phyloP scores from a whole-genome alignment of 2,113 vertebrate species.

The Saccopteryx bilineata region DNA sequence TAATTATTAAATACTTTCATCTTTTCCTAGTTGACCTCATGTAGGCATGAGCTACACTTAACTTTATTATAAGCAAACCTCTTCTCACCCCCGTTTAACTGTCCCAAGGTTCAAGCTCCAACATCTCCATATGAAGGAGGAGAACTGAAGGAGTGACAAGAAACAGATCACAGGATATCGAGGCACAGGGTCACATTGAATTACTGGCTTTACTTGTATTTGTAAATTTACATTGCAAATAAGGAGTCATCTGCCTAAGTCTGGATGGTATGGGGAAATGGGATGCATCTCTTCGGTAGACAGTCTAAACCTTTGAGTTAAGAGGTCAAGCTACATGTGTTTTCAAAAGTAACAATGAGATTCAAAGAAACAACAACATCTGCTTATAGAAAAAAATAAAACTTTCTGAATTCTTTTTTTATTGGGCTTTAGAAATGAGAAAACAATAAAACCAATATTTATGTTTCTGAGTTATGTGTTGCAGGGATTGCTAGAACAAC shows the following conservation, averaged over 20 bases:
- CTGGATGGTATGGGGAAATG: not conserved
- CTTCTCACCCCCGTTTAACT: not conserved
- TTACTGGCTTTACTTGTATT: not conserved
- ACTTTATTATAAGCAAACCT: slow-evolving; percentile 11
- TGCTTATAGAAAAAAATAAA: slow-evolving; percentile 54
- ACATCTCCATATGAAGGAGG: not conserved
- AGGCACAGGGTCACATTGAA: not conserved
- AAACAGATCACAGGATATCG: not conserved
- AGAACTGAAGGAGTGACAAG: not conserved
- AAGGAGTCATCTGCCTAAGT: not conserved
- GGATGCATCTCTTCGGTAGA: not conserved
- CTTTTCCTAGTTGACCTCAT: slow-evolving; percentile 37
- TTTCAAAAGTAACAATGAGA: slow-evolving; percentile 43
- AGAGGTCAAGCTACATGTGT: not conserved
- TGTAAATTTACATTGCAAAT: slow-evolving; percentile 5
- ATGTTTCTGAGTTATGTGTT: not conserved
- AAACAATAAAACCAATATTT: slow-evolving; percentile 52
- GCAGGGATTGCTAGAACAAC: slow-evolving; percentile 20
- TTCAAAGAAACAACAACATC: slow-evolving; percentile 9
- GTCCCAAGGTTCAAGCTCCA: not conserved
- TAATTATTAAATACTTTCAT: slow-evolving; percentile 46
- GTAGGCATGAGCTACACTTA: not conserved
- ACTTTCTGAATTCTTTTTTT: not conserved
- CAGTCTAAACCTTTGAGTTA: slow-evolving; percentile 7
- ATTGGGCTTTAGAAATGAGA: slow-evolving; percentile 48